Conservation (phyloP, 2,888 invertebrate species). For the Ommatoiulus sabulosus region DNA sequence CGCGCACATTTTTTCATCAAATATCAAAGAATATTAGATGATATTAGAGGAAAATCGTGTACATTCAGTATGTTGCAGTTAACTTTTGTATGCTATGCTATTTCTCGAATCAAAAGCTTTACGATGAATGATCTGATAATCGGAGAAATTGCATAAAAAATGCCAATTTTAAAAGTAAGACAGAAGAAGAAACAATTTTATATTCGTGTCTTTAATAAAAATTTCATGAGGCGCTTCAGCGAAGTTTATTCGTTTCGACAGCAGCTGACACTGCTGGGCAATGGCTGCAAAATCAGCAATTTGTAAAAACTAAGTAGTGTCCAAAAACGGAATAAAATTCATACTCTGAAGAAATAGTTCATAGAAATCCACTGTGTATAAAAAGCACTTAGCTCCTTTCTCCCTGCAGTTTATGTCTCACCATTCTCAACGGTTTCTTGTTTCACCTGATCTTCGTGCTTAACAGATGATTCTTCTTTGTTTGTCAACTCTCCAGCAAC, state of each 20-base stretch:
- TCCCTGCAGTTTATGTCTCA: constrained; percentile 19
- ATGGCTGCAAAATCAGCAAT: background rate
- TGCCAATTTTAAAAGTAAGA: background rate
- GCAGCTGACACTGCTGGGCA: background rate
- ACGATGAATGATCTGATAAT: too few species aligned
- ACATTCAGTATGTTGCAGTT: too few species aligned
- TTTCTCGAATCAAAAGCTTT: too few species aligned
- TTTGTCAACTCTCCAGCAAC: background rate
- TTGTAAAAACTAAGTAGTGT: background rate
- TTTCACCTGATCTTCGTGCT: background rate
- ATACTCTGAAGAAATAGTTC: constrained; percentile 13
- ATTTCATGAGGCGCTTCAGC: background rate
- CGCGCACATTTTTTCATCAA: too few species aligned
- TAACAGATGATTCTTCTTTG: constrained; percentile 7
- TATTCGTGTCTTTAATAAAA: background rate
- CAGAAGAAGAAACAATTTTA: background rate
- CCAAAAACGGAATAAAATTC: constrained; percentile 25
- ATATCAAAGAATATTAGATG: too few species aligned
- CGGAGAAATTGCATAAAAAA: background rate
- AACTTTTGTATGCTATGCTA: too few species aligned
- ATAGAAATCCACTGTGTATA: constrained; percentile 31
- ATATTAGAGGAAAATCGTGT: too few species aligned
- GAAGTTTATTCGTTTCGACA: background rate
- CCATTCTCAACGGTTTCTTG: constrained; percentile 51
- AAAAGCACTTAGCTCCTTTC: background rate